phyloP scores from a whole-genome alignment of 2,113 vertebrate genomes.

The Heliornis fulica region DNA sequence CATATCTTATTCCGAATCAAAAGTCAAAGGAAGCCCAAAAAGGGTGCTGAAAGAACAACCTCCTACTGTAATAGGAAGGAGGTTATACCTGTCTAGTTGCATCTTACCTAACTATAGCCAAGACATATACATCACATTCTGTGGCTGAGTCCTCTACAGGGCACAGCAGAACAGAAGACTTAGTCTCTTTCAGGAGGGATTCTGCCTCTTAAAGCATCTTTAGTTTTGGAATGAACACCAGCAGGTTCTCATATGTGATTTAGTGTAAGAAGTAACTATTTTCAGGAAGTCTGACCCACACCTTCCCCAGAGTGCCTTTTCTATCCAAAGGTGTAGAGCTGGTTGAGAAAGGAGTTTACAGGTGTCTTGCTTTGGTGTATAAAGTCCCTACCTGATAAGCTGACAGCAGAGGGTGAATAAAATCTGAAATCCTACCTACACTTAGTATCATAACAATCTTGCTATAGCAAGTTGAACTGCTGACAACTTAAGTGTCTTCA shows the following conservation, averaged over 20 bases:
- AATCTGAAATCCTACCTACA: not conserved
- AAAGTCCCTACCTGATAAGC: not conserved
- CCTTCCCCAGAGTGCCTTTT: not conserved
- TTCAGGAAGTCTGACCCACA: not conserved
- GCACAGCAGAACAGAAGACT: not conserved
- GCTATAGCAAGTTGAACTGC: not conserved
- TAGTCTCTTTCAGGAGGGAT: not conserved
- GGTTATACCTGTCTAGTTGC: not conserved
- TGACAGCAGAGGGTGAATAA: not conserved
- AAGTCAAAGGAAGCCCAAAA: not conserved
- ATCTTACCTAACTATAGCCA: not conserved
- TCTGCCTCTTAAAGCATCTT: not conserved
- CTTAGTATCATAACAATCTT: not conserved
- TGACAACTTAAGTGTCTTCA: not conserved
- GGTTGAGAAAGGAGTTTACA: not conserved
- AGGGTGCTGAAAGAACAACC: not conserved
- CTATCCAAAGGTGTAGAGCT: not conserved
- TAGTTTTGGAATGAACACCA: not conserved
- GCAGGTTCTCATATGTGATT: not conserved
- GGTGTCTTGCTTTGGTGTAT: not conserved
- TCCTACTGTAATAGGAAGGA: not conserved
- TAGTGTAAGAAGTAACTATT: not conserved
- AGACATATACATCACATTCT: accelerated
- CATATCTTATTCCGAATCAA: not conserved
- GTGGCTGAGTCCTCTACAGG: not conserved